Conservation (phyloP, 1,140 invertebrate species). For the Radopholus similis region DNA sequence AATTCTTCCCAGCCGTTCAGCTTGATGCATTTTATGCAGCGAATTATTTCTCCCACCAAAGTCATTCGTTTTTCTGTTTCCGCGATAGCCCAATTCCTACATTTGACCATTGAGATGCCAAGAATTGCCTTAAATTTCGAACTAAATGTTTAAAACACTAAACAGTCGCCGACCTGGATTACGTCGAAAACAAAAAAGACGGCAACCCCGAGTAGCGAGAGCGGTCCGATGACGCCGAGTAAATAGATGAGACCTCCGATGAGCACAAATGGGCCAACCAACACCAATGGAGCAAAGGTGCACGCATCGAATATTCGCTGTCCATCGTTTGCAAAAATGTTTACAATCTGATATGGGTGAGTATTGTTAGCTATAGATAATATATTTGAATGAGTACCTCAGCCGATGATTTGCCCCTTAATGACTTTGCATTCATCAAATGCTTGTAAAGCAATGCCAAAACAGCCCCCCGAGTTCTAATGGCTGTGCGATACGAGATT, state of each 20-base stretch:
- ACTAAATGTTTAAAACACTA: background rate
- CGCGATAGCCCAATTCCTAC: slow-evolving; percentile 61
- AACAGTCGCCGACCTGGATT: slow-evolving; percentile 65
- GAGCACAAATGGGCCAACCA: slow-evolving; percentile 69
- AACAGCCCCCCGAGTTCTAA: slow-evolving; percentile 67
- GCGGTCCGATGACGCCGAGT: slow-evolving; percentile 66
- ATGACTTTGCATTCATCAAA: slow-evolving; percentile 66
- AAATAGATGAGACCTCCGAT: slow-evolving; percentile 67
- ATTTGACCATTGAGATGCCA: slow-evolving; percentile 61
- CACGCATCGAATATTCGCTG: slow-evolving; percentile 69
- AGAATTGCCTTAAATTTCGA: slow-evolving; percentile 61
- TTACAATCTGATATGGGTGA: slow-evolving; percentile 65
- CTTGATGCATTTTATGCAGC: slow-evolving; percentile 73
- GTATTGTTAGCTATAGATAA: background rate
- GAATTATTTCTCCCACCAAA: slow-evolving; percentile 66
- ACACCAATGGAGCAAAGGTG: slow-evolving; percentile 66
- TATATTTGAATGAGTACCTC: slow-evolving; percentile 63
- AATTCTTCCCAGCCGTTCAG: slow-evolving; percentile 84
- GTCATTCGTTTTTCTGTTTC: slow-evolving; percentile 61
- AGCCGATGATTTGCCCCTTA: slow-evolving; percentile 66
- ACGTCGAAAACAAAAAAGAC: slow-evolving; percentile 70
- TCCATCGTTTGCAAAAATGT: slow-evolving; percentile 71
- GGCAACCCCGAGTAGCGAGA: slow-evolving; percentile 67
- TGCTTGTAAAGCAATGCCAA: slow-evolving; percentile 69
- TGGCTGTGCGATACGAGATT: slow-evolving; percentile 66